Conservation (phyloP, 1,140 invertebrate species). For the Pseudomyrmex flavicornis region DNA sequence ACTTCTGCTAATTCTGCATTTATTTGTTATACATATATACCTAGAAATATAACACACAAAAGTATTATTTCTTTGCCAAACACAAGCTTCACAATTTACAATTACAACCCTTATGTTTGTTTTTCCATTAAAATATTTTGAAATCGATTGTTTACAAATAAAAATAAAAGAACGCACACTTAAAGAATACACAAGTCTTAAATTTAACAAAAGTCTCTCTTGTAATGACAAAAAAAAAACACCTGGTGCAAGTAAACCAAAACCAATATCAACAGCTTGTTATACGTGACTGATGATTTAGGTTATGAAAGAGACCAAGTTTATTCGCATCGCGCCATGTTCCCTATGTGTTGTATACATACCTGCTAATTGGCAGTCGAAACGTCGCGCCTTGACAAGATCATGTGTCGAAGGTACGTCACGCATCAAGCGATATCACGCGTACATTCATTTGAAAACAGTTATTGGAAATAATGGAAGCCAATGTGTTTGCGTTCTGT, state of each 20-base stretch:
- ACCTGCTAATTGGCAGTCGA: constrained; percentile 15
- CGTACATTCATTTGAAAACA: neutral
- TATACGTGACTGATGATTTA: neutral
- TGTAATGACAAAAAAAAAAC: neutral
- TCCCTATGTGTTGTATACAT: neutral
- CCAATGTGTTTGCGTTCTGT: too few relatives aligned
- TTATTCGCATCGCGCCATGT: constrained; percentile 16
- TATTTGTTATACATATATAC: constrained; percentile 4
- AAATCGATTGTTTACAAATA: neutral
- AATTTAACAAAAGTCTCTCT: neutral
- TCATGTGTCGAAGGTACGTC: neutral
- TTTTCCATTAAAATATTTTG: neutral
- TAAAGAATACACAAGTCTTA: neutral
- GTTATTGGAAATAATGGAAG: too few relatives aligned
- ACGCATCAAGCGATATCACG: neutral
- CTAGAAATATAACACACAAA: constrained; percentile 25
- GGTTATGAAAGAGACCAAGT: constrained; percentile 17
- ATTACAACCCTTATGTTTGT: too few relatives aligned
- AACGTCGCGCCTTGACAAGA: neutral
- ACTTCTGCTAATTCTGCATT: constrained; percentile 8
- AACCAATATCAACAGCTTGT: constrained; percentile 11
- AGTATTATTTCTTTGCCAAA: neutral
- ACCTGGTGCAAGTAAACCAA: too few relatives aligned
- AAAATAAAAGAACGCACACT: neutral
- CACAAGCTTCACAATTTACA: neutral